phyloP scores from a whole-genome alignment of 1,140 invertebrate species.

The Drosophila mayri region DNA sequence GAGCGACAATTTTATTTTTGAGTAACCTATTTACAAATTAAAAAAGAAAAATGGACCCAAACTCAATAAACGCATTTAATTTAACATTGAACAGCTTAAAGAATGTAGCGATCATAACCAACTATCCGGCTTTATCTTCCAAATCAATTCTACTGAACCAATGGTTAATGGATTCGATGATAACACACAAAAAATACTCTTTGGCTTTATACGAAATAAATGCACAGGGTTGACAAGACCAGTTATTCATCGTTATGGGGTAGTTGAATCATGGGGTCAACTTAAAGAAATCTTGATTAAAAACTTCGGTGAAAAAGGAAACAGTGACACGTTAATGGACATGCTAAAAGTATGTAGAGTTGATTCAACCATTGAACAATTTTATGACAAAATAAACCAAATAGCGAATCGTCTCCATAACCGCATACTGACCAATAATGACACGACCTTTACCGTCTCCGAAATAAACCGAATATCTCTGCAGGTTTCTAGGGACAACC shows the following conservation, averaged over 20 bases:
- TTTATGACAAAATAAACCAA: neutral
- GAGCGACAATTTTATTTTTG: neutral
- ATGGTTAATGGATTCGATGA: neutral
- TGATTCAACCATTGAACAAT: neutral
- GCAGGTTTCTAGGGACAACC: conserved; percentile 1
- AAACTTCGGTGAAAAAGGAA: neutral
- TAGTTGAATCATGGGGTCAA: neutral
- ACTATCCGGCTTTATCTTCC: neutral
- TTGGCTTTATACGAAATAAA: neutral
- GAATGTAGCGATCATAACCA: neutral
- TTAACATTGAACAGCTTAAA: conserved; percentile 1
- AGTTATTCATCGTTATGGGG: neutral
- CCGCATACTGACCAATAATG: neutral
- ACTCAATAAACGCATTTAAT: neutral
- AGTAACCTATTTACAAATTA: neutral
- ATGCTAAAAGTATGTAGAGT: conserved; percentile 1
- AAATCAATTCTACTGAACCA: neutral
- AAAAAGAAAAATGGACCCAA: neutral
- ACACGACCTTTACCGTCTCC: neutral
- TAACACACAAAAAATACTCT: neutral
- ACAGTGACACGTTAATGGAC: neutral
- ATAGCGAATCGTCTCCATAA: neutral
- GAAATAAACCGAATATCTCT: conserved; percentile 9
- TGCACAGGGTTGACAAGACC: neutral
- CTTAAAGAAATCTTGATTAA: neutral